Base-by-base conservation (phyloP, 2,888 invertebrate genomes). In the Cactoblastis cactorum region DNA sequence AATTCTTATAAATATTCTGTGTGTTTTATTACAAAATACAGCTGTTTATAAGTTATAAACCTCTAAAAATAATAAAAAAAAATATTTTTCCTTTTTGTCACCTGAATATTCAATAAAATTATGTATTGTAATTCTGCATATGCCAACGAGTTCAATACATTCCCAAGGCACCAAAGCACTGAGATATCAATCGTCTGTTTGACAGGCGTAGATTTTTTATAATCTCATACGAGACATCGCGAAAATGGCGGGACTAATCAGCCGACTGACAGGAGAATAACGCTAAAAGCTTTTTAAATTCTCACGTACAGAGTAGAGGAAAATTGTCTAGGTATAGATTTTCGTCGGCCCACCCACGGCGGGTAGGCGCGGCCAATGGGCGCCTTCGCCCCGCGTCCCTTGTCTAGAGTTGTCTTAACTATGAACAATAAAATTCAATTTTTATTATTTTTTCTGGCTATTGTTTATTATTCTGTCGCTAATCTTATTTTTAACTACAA, bases 251-350 rank as follows among this genome's bases (percentile, higher is more conserved):
- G 57, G 57, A 65, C 67, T 74, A 77, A 80, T 77, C 69, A 78
- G 65, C 61, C 69, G 67, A 67, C 67, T 77, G 82, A 84, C 80
- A 80, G 69, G 67, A 59, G 72, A 67, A 74, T 78, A 80, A 80
- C 75, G 81, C 74, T 87, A 86, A 88, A 87, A 88, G 87, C 84
- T 85, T 88, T 86, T 80, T 72, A 74, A 75, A 80, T 71, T 72
- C 69, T 66, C 74, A 66, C 59, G 67, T 59, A 62, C 53, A 28
- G 39, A 52, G 61, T 56, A 50, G 62, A 64, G 79, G 79, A 82
- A 86, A 85, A 76, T 71, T 74, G 73, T 22, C 3, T 4, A 6
- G 57, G 69, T 71, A 70, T 62, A 72, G 69, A 69, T 79, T 83
- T 84, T 78, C 79, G 75, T 69, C 74, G 75, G 76, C 75, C 86